phyloP scores from a whole-genome alignment of 2,113 vertebrate genomes.

The Sporophila hypoxantha region DNA sequence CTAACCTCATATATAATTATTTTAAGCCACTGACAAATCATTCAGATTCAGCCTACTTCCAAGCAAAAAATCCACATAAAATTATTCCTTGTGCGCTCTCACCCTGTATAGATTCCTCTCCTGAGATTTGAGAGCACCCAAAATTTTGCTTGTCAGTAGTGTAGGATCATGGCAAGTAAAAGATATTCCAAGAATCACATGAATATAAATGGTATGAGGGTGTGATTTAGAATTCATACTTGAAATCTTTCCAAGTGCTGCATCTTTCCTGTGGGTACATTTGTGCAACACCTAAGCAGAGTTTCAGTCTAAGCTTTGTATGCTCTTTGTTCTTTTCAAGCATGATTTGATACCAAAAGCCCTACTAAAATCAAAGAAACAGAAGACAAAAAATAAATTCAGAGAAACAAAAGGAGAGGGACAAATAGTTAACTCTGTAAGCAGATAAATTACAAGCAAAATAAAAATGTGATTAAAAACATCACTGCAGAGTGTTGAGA shows the following conservation, averaged over 20 bases:
- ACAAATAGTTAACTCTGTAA: not conserved
- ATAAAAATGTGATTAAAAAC: not conserved
- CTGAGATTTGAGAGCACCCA: not conserved
- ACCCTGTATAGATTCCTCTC: not conserved
- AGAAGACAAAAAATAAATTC: not conserved
- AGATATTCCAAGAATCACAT: constrained; percentile 5
- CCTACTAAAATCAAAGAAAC: not conserved
- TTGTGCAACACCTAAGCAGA: constrained; percentile 46
- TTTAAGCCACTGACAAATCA: not conserved
- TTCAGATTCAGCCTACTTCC: not conserved
- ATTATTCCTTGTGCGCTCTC: not conserved
- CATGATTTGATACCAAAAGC: not conserved
- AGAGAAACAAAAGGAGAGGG: not conserved
- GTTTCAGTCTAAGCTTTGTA: constrained; percentile 47
- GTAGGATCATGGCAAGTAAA: not conserved
- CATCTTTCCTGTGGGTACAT: constrained; percentile 49
- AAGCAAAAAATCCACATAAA: not conserved
- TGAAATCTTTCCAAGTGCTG: constrained; percentile 29
- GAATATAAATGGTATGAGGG: constrained; percentile 49
- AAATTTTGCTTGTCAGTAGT: not conserved
- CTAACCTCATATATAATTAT: not conserved
- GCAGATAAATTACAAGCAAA: not conserved
- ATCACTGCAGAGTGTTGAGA: not conserved
- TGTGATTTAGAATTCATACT: constrained; percentile 36
- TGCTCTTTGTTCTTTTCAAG: not conserved